Conservation (phyloP, 2,888 invertebrate genomes). For the Conistra vaccinii region DNA sequence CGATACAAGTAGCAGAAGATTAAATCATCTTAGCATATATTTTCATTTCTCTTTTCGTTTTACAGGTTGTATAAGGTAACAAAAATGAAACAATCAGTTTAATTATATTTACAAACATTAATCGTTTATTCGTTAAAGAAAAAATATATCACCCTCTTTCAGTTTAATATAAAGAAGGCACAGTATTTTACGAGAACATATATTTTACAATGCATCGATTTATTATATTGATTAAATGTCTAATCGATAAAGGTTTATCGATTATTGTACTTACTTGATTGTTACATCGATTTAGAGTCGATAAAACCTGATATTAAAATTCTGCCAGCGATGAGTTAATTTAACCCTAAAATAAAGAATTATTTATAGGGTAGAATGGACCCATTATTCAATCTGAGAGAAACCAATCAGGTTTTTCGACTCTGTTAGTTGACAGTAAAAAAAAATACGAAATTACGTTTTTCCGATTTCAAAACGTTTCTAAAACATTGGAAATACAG, state of each 20-base stretch:
- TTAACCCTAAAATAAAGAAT: not conserved
- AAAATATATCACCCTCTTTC: conserved; percentile 87
- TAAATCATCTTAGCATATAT: no score
- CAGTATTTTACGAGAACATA: conserved; percentile 70
- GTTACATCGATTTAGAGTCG: conserved; percentile 21
- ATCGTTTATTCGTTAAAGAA: conserved; percentile 85
- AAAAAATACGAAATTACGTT: not conserved
- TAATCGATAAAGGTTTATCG: conserved; percentile 25
- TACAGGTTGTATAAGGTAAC: not conserved
- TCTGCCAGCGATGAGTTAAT: not conserved
- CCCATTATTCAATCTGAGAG: not conserved
- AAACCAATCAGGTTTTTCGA: not conserved
- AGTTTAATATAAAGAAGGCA: conserved; percentile 81
- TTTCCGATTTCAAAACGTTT: not conserved
- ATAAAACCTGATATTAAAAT: not conserved
- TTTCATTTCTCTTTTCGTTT: no score
- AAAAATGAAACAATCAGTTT: conserved; percentile 67
- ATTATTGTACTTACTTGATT: conserved; percentile 53
- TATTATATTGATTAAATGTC: conserved; percentile 29
- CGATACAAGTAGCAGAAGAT: no score
- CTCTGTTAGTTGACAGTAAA: not conserved
- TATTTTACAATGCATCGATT: conserved; percentile 51
- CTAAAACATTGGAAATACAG: not conserved
- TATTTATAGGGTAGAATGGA: not conserved
- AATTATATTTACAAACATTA: conserved; percentile 89